These are phyloP conservation scores for Phalloptychus januarius DNA, from an alignment of 2,797 vertebrate genomes.

Conservation along the genomic window DNA sequence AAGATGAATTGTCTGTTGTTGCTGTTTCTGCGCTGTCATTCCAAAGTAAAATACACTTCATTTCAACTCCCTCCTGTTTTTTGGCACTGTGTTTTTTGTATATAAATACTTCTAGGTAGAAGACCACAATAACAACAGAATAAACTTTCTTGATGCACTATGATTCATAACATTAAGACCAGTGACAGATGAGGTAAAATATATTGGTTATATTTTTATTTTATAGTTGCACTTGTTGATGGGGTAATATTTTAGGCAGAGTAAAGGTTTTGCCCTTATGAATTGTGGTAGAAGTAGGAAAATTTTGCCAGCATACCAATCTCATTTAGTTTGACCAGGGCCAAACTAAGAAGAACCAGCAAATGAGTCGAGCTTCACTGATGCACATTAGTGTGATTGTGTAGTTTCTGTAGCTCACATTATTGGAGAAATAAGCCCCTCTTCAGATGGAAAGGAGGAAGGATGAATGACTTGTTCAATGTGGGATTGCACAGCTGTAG, in stretches of 20 bases:
- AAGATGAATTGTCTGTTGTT: conserved; percentile 4
- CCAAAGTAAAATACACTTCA: background rate
- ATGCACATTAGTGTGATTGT: background rate
- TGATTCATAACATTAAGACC: background rate
- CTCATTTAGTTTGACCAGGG: background rate
- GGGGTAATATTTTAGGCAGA: background rate
- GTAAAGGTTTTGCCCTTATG: background rate
- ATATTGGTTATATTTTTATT: background rate
- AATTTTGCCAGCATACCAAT: background rate
- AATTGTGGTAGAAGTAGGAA: background rate
- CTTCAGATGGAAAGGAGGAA: background rate
- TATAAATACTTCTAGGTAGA: conserved; percentile 5
- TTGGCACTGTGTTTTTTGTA: background rate
- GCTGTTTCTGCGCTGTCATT: background rate
- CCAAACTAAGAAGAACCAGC: background rate
- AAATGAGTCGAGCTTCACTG: background rate
- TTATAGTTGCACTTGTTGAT: background rate
- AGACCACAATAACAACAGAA: background rate
- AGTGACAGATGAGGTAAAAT: background rate
- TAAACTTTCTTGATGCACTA: background rate
- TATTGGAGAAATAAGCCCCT: background rate
- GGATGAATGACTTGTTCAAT: background rate
- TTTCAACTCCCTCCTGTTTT: background rate
- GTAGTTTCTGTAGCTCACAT: background rate
- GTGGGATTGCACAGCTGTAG: background rate